These are phyloP conservation scores for Julus scandinavius DNA, from an alignment of 2,888 invertebrate species.

Conservation along the genomic window DNA sequence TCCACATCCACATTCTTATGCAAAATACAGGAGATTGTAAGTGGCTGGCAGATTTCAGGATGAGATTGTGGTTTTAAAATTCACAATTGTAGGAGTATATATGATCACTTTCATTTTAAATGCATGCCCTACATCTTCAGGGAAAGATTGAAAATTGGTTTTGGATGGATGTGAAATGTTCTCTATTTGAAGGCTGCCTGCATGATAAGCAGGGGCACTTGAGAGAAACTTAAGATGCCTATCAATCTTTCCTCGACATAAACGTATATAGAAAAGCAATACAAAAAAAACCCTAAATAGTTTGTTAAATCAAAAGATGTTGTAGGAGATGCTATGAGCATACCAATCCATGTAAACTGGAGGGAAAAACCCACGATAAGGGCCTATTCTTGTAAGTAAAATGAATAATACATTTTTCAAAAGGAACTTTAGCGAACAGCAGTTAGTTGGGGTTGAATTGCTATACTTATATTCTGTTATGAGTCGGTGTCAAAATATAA, in stretches of 20 bases:
- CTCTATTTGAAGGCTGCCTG: background rate
- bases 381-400: background rate
- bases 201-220: constrained; percentile 19
- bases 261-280: background rate
- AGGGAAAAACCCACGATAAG: background rate
- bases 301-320: background rate
- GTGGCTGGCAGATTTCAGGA: background rate
- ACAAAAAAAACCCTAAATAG: background rate
- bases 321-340: constrained; percentile 6
- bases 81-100: background rate
- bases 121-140: constrained; percentile 15
- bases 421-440: constrained; percentile 6
- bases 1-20: background rate
- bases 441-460: background rate
- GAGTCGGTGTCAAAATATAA: constrained; percentile 18
- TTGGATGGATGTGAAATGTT: constrained; percentile 8
- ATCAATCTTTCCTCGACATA: constrained; percentile 1
- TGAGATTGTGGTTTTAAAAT: background rate
- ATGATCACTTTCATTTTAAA: constrained; percentile 5
- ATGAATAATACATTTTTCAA: constrained; percentile 16
- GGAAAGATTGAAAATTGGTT: background rate
- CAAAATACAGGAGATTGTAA: background rate
- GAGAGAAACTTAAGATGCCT: background rate
- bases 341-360: background rate
- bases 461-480: background rate